These are phyloP conservation scores for Wiebesia pumilae DNA, from an alignment of 1,140 invertebrate species.

Conservation along the genomic window DNA sequence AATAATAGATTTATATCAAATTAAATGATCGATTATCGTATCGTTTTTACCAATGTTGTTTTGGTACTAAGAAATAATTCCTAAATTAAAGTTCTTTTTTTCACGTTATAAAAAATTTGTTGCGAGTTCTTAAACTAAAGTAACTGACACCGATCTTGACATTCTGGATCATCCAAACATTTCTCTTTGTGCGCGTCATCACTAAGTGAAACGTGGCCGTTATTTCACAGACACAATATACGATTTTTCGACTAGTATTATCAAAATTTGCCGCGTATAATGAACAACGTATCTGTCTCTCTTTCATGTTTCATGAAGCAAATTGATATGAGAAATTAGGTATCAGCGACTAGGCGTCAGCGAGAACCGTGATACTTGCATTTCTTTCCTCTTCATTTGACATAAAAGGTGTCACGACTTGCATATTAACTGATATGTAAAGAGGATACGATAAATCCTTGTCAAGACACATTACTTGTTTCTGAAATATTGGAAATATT, in stretches of 20 bases:
- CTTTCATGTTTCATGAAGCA: background rate
- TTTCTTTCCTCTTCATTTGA: conserved; percentile 58
- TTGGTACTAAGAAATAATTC: conserved; percentile 45
- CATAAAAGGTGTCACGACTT: conserved; percentile 78
- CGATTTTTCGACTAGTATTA: conserved; percentile 56
- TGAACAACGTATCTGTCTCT: conserved; percentile 3
- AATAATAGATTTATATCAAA: conserved; percentile 31
- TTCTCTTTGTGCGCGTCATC: conserved; percentile 47
- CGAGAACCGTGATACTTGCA: conserved; percentile 50
- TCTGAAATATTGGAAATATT: conserved; percentile 66
- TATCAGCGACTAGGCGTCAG: conserved; percentile 60
- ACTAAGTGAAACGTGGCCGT: conserved; percentile 22
- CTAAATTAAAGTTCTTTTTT: conserved; percentile 43
- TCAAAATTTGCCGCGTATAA: conserved; percentile 43
- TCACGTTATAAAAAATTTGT: conserved; percentile 48
- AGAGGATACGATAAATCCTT: conserved; percentile 80
- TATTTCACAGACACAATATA: conserved; percentile 43
- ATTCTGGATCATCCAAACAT: conserved; percentile 34
- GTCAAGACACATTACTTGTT: conserved; percentile 79
- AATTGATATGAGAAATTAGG: background rate
- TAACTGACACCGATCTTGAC: conserved; percentile 44
- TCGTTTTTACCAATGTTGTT: conserved; percentile 41
- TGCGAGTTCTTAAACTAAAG: conserved; percentile 41
- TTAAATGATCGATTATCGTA: conserved; percentile 10
- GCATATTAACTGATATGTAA: conserved; percentile 82